Base-by-base conservation (phyloP, 1,140 invertebrate genomes). In the Ceratina japonica region DNA sequence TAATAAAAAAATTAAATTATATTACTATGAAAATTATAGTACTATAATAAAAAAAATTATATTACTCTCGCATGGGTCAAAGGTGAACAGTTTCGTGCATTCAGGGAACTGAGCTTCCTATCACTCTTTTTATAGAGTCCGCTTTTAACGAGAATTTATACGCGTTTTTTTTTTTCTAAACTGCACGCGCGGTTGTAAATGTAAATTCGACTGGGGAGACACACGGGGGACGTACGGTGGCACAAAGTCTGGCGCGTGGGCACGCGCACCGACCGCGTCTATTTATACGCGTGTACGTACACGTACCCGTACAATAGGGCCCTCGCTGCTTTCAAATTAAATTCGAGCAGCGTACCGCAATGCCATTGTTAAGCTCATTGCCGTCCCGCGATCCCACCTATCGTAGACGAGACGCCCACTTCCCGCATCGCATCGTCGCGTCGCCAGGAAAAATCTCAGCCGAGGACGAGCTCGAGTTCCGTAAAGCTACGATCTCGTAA, bases 361-460 rank as follows among this genome's bases (percentile, higher is more conserved):
- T 86, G 81, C 77, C 84, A 86, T 86, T 86, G 81, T 86, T 83
- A 72, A 80, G 44, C 62, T 83, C 83, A 83, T 82, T 79, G 80
- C 59, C 84, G 72, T 73, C 72, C 54, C 59, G 72, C 52, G 37
- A 75, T 24, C 64, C 61, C 61, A 64, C 65, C 65, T 78, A 62
- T 75, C 62, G 66, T 73, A 64, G 73, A 76, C 71, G 59, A 80
- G 22, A 31, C 73, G 62, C 79, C 79, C 74, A 77, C 79, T 20
- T 54, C 20, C 16, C 24, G 54, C n/a, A n/a, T 56, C 16, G n/a
- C 15, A 56, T 18, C 15, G 15, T 56, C 54, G 54, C 54, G 54
- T 49, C 27, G 13, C 4, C 10, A 3, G 3, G 24, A 22, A 63
- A 27, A 62, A 72, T 54, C 49, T n/a, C 5, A 27, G 8, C 2